Evolutionary conservation across 2,888 invertebrate species (phyloP).

Genomic region (Danaus chrysippus): DNA sequence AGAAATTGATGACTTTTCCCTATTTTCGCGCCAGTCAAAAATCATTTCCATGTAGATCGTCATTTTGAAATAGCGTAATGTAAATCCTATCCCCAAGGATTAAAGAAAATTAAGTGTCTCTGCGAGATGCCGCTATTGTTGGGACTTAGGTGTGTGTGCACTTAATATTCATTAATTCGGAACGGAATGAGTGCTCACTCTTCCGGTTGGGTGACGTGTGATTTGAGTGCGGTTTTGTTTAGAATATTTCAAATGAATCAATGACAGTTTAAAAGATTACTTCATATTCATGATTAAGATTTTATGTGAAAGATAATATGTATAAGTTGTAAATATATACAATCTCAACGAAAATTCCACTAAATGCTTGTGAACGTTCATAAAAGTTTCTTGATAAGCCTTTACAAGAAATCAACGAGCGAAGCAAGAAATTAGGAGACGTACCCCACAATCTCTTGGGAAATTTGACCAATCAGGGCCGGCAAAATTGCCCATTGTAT

Average conservation of each 20-base stretch:
- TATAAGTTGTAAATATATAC: neutral
- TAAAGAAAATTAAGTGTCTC: constrained; percentile 44
- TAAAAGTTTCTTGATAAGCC: constrained; percentile 16
- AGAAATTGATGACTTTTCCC: neutral
- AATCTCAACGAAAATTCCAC: neutral
- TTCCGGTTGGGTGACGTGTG: constrained; percentile 51
- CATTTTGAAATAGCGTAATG: constrained; percentile 29
- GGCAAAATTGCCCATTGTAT: constrained; percentile 57
- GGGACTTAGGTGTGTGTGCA: constrained; percentile 45
- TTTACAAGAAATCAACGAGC: constrained; percentile 33
- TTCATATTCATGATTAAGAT: neutral
- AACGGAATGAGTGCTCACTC: constrained; percentile 47
- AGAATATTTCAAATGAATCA: constrained; percentile 27
- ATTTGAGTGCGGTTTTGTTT: constrained; percentile 50
- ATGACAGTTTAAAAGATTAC: constrained; percentile 7
- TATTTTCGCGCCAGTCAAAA: constrained; percentile 22
- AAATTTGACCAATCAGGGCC: constrained; percentile 72
- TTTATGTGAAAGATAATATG: neutral
- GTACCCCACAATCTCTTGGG: constrained; percentile 61
- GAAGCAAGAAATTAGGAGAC: constrained; percentile 70
- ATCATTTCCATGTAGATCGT: constrained; percentile 27
- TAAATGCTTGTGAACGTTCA: too few relatives aligned
- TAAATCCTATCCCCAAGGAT: constrained; percentile 36
- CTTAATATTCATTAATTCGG: constrained; percentile 72
- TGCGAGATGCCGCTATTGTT: constrained; percentile 44